Percentiles rank a stretch among this genome's conserved stretches.
phyloP scores from a whole-genome alignment of 64 coral and sea anemone species.

The Stichodactyla helianthus region DNA sequence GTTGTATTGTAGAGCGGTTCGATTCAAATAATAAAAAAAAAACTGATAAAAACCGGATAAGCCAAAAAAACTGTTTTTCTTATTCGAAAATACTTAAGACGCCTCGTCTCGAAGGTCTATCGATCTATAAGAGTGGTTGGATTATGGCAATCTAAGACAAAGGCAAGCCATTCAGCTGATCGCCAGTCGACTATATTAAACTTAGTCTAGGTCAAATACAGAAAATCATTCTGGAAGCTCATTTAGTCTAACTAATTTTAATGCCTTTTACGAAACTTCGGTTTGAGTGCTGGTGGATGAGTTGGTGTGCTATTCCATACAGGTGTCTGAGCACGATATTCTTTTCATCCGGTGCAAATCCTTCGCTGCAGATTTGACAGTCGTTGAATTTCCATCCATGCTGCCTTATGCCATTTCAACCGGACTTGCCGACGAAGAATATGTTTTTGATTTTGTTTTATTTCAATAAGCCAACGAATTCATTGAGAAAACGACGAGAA shows the following conservation, averaged over 20 bases:
- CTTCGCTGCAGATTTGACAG: neutral
- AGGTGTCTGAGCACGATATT: neutral
- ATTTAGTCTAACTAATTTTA: neutral
- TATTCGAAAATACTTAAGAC: conserved; percentile 1
- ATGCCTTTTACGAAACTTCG: neutral
- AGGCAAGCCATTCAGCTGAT: neutral
- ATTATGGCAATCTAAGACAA: neutral
- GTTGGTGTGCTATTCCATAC: neutral
- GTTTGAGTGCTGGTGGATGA: neutral
- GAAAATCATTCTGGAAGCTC: neutral
- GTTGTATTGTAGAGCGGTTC: neutral
- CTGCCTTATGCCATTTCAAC: neutral
- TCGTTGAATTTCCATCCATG: neutral
- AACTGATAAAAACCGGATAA: neutral
- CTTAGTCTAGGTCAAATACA: neutral
- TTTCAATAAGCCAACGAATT: neutral
- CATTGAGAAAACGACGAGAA: neutral
- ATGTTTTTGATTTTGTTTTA: neutral
- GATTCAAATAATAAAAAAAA: neutral
- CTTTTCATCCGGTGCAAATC: neutral
- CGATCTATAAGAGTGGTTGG: neutral
- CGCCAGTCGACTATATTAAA: neutral
- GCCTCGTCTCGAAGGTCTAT: neutral
- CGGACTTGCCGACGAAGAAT: neutral
- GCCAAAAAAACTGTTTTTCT: neutral